Base-by-base conservation (phyloP, 2,113 vertebrate species). In the Forbesichthys papilliferus region DNA sequence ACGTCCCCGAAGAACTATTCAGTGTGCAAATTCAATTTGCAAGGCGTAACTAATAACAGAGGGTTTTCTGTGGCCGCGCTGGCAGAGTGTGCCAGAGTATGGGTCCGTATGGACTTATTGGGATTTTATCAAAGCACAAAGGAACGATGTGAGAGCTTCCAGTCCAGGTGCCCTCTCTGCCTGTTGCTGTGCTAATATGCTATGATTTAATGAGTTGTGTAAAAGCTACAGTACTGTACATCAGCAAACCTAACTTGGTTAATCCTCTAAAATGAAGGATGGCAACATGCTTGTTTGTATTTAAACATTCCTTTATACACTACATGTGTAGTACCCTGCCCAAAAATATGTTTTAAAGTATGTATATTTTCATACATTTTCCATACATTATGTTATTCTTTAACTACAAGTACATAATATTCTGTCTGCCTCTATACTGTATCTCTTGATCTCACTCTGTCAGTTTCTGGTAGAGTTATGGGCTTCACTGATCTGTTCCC, bases 1-100 rank as follows among this genome's bases (percentile, higher is more conserved):
- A 88, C 56, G 68, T 79, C 71, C 69, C 75, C 58, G 64, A 71
- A 70, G 65, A 90, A 85, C 73, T 74, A 81, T 84, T 80, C 77
- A 74, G 74, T 80, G 83, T 82, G 84, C 85, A 89, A 86, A 87
- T 88, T 89, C 69, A 81, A 84, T 89, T 85, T 78, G 80, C 20
- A 77, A 78, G 75, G 64, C 53, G 59, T 86, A 90, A 90, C 81
- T 68, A 77, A 79, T 77, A 90, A 80, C 86, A 89, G 85, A 76
- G 78, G 78, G 79, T 66, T 72, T 48, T 73, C 75, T 75, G 83
- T 66, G 66, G 78, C 69, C 56, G 62, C 70, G 78, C 70, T 75
- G 73, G 54, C 51, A 66, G 67, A 78, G 69, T 60, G 83, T 80
- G 86, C 86, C 85, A 85, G 61, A 66, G 57, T 27, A 47, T 48